Evolutionary conservation across 1,140 invertebrate genomes (phyloP), one percentile per base, ranked within the genome.

Genomic region (Eurosta solidaginis): DNA sequence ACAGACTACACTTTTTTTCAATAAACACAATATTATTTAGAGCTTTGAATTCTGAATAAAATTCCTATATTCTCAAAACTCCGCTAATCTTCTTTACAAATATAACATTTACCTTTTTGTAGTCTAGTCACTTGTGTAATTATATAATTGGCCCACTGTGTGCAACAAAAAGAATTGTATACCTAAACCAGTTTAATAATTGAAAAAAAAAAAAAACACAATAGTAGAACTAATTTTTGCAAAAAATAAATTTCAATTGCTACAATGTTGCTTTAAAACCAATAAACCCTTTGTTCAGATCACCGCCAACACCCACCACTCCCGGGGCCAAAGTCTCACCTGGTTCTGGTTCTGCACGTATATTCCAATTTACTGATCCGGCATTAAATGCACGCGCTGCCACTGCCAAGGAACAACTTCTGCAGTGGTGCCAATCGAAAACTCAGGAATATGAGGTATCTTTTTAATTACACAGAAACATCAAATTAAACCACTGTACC

Each of bases 391-490:
- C 94, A 88, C 96, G 94, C 90, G 96, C 96, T 81, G 93, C 92
- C 88, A 94, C 95, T 89, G 96, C 97, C 89, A 99, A 98, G 92
- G 96, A 98, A 88, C 93, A 96, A 89, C 92, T 98, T 84, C 92
- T 99, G 88, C 92, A 94, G 88, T 99, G 97, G 97, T 96, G 95
- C 90, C 95, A 96, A 89, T 93, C 94, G 89, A 97, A 97, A 92
- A 98, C 97, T 82, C 93, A 94, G 90, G 96, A 96, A 89, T 99
- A 98, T 90, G 93, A 97, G 93, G 96, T 97, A 87, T 86, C 80
- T 78, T 81, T 22, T 25, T 54, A 54, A 54, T 54, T 49, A 68
- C 33, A 49, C 77, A 52, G 52, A 79, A 74, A 73, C 42, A 79
- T 73, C 33, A 79, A 76, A 68, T 12, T 17, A 47, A 47, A 47